Percentiles rank a stretch among this genome's conserved stretches.
phyloP scores from a whole-genome alignment of 2,888 invertebrate species.

The Brachyptera putata region DNA sequence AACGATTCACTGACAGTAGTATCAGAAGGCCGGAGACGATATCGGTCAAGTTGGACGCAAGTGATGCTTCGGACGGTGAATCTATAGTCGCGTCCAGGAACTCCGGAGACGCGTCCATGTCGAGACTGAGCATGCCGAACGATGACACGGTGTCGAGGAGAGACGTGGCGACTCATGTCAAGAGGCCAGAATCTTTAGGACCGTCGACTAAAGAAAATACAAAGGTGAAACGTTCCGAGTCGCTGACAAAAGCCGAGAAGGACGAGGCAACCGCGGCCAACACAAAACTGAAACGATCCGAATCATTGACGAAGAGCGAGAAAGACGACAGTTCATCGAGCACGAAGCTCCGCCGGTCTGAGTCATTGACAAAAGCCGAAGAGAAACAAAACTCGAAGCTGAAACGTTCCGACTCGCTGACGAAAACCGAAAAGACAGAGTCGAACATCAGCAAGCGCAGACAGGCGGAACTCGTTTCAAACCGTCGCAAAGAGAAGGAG shows the following conservation, averaged over 20 bases:
- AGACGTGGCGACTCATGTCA: too few relatives aligned
- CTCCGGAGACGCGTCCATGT: too few relatives aligned
- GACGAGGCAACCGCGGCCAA: constrained; percentile 38
- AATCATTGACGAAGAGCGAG: constrained; percentile 65
- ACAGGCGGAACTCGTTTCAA: too few relatives aligned
- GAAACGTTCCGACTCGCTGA: constrained; percentile 59
- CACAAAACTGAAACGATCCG: constrained; percentile 54
- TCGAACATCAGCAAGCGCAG: constrained; percentile 71
- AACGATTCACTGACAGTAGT: too few relatives aligned
- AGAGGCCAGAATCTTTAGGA: neutral
- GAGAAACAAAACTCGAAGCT: constrained; percentile 47
- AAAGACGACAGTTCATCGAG: constrained; percentile 62
- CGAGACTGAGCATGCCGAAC: too few relatives aligned
- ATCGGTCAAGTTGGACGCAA: too few relatives aligned
- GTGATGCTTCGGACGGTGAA: too few relatives aligned
- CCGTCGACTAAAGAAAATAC: neutral
- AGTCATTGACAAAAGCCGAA: constrained; percentile 53
- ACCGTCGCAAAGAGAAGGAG: constrained; percentile 29
- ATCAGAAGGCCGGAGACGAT: too few relatives aligned
- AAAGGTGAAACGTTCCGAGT: constrained; percentile 21
- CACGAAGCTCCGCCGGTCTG: constrained; percentile 36
- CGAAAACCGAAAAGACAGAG: constrained; percentile 72
- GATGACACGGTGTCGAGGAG: too few relatives aligned
- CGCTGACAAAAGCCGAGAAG: too few relatives aligned
- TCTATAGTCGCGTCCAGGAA: too few relatives aligned